phyloP scores from a whole-genome alignment of 1,140 invertebrate species.

The Drosophila takahashii region DNA sequence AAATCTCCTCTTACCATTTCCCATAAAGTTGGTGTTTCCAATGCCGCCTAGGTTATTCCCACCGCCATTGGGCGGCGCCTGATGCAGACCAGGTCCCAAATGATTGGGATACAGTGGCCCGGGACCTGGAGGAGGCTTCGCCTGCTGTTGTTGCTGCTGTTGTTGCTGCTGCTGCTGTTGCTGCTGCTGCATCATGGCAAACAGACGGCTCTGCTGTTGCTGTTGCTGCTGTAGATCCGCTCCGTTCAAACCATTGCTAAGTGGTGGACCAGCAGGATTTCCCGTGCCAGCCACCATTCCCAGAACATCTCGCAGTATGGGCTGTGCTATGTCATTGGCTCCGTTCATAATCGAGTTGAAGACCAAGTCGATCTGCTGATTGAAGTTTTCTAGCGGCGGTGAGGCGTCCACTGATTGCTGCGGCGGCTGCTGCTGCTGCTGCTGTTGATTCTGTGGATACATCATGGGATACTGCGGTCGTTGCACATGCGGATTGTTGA shows the following conservation, averaged over 20 bases:
- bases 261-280: constrained; percentile 20
- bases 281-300: constrained; percentile 67
- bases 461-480: constrained; percentile 66
- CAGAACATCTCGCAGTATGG: constrained; percentile 76
- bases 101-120: constrained; percentile 58
- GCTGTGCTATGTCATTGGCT: constrained; percentile 79
- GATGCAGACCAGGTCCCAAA: constrained; percentile 42
- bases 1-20: constrained; percentile 56
- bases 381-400: constrained; percentile 79
- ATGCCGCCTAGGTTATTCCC: constrained; percentile 42
- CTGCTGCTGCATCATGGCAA: constrained; percentile 69
- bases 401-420: constrained; percentile 60
- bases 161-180: constrained; percentile 62
- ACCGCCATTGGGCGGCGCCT: constrained; percentile 25
- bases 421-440: constrained; percentile 45
- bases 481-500: constrained; percentile 63
- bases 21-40: constrained; percentile 54
- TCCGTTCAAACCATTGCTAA: constrained; percentile 61
- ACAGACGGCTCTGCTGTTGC: constrained; percentile 65
- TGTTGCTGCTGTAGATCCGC: constrained; percentile 56
- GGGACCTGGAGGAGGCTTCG: constrained; percentile 34
- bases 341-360: constrained; percentile 84
- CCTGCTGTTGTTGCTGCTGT: constrained; percentile 10
- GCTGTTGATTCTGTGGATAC: constrained; percentile 48
- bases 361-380: constrained; percentile 83